Percentiles rank a stretch among this genome's conserved stretches.
Conservation (phyloP, 2,888 invertebrate species). For the Iphiclides podalirius region DNA sequence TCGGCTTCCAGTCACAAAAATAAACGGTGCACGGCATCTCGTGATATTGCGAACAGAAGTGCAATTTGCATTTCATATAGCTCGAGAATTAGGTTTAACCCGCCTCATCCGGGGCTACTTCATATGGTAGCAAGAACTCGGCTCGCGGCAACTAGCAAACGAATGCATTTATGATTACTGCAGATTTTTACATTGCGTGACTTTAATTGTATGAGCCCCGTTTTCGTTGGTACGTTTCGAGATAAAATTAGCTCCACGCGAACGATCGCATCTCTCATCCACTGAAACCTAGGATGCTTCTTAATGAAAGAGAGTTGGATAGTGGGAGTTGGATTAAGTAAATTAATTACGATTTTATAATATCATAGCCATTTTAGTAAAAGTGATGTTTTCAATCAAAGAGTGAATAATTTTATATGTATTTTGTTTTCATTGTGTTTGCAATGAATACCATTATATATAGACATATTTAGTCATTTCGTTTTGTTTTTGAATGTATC, state of each 20-base stretch:
- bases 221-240: background rate
- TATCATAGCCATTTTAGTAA: too few relatives aligned
- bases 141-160: conserved; percentile 11
- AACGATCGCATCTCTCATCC: background rate
- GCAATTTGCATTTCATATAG: conserved; percentile 1
- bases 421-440: too few relatives aligned
- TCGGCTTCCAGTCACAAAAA: background rate
- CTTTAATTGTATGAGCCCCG: background rate
- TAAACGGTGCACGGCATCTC: background rate
- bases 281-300: background rate
- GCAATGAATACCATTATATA: too few relatives aligned
- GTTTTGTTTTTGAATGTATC: too few relatives aligned
- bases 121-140: conserved; percentile 3
- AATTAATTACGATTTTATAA: too few relatives aligned
- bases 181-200: conserved; percentile 14
- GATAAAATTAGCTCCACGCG: background rate
- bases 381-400: too few relatives aligned
- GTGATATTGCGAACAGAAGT: background rate
- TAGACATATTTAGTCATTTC: too few relatives aligned
- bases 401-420: too few relatives aligned
- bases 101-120: conserved; percentile 1
- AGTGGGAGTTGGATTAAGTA: too few relatives aligned
- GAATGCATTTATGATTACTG: conserved; percentile 13
- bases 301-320: too few relatives aligned
- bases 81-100: conserved; percentile 11